phyloP scores from a whole-genome alignment of 2,797 vertebrate species.

The Lagodon rhomboides region DNA sequence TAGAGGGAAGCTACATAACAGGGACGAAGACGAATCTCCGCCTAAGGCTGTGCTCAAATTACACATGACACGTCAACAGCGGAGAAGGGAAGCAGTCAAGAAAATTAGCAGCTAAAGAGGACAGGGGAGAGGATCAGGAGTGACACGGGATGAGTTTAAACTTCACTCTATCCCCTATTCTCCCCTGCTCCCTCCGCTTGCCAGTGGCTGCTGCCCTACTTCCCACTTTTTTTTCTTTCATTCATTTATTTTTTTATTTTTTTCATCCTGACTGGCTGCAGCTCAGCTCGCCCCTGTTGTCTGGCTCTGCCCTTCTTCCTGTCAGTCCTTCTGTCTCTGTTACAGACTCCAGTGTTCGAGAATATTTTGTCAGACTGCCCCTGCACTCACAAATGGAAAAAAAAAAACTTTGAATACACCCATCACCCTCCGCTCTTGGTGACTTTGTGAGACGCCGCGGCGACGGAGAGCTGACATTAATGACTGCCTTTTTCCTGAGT shows the following conservation, averaged over 20 bases:
- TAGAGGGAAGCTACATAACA: constrained; percentile 50
- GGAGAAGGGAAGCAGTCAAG: constrained; percentile 64
- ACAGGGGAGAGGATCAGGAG: constrained; percentile 67
- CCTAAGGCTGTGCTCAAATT: constrained; percentile 71
- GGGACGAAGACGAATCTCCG: constrained; percentile 51
- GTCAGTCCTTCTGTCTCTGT: constrained; percentile 36
- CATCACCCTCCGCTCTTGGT: constrained; percentile 12
- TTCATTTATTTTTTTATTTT: background rate
- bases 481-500: background rate
- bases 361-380: constrained; percentile 50
- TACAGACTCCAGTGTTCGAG: constrained; percentile 34
- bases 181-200: constrained; percentile 30
- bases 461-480: constrained; percentile 3
- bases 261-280: background rate
- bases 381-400: constrained; percentile 32
- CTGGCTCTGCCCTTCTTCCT: constrained; percentile 37
- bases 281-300: constrained; percentile 36
- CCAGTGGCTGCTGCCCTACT: constrained; percentile 62
- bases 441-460: constrained; percentile 4
- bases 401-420: constrained; percentile 23
- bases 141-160: constrained; percentile 68
- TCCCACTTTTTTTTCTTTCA: constrained; percentile 30
- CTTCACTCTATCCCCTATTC: constrained; percentile 38
- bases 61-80: constrained; percentile 67
- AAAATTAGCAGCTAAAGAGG: constrained; percentile 72